phyloP scores from a whole-genome alignment of 2,797 vertebrate genomes.

The Peromyscus melanophrys region DNA sequence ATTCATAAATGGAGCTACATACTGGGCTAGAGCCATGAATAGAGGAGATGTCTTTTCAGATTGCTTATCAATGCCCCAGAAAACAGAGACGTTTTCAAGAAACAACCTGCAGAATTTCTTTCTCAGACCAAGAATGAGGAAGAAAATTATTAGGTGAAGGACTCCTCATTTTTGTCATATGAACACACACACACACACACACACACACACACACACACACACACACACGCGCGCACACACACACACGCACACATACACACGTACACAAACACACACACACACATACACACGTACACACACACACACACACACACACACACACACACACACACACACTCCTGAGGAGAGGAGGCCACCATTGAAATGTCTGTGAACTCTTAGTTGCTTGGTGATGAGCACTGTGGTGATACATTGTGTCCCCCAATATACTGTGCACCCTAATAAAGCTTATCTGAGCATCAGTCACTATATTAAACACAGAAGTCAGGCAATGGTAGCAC shows the following conservation, averaged over 20 bases:
- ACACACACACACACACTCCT: background rate
- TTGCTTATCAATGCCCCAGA: background rate
- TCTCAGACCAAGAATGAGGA: background rate
- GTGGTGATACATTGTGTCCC: no score
- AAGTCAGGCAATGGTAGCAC: no score
- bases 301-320: no score
- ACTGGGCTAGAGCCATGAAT: background rate
- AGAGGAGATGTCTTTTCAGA: background rate
- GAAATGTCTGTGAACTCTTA: background rate
- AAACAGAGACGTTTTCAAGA: background rate
- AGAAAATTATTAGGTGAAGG: background rate
- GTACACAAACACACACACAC: no score
- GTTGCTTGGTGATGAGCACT: background rate
- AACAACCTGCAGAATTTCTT: background rate
- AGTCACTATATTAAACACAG: no score
- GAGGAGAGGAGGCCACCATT: background rate
- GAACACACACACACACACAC: accelerated
- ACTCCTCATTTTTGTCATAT: background rate
- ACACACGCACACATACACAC: no score
- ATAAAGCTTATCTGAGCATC: no score
- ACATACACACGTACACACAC: no score
- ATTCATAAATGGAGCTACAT: background rate
- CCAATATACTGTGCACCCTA: no score
- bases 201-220: no score
- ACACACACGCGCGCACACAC: no score